Conservation (phyloP, 2,888 invertebrate genomes). For the Nymphalis urticae region DNA sequence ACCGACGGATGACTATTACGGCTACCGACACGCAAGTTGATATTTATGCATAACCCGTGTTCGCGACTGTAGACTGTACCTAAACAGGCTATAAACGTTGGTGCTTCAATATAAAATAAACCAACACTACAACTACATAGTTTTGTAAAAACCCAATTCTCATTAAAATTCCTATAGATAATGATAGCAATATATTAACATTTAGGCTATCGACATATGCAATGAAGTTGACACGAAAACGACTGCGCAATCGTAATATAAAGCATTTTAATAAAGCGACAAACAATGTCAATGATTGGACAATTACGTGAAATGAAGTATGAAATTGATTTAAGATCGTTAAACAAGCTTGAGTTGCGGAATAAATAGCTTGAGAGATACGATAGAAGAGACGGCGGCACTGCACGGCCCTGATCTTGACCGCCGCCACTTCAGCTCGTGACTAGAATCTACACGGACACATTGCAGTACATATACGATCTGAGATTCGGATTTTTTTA, state of each 20-base stretch:
- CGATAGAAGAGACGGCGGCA: constrained; percentile 2
- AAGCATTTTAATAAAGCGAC: constrained; percentile 16
- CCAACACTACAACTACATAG: no score
- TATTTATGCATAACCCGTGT: no score
- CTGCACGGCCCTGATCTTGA: constrained; percentile 30
- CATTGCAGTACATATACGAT: not conserved
- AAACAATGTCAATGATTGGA: constrained; percentile 26
- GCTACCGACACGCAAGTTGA: no score
- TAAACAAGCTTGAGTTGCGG: constrained; percentile 12
- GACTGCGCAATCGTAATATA: constrained; percentile 27
- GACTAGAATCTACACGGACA: not conserved
- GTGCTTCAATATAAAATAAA: no score
- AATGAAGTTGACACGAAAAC: constrained; percentile 23
- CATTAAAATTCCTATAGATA: not conserved
- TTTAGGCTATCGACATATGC: constrained; percentile 1
- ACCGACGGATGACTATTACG: not conserved
- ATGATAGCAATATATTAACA: not conserved
- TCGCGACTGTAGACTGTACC: no score
- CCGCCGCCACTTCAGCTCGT: constrained; percentile 13
- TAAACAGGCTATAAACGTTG: no score
- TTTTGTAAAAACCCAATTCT: no score
- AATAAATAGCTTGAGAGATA: constrained; percentile 9
- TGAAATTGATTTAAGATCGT: constrained; percentile 29
- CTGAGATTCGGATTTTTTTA: not conserved
- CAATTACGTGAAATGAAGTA: constrained; percentile 27